These are phyloP conservation scores for Nomada ruficornis DNA, from an alignment of 2,888 invertebrate genomes.

Conservation along the genomic window DNA sequence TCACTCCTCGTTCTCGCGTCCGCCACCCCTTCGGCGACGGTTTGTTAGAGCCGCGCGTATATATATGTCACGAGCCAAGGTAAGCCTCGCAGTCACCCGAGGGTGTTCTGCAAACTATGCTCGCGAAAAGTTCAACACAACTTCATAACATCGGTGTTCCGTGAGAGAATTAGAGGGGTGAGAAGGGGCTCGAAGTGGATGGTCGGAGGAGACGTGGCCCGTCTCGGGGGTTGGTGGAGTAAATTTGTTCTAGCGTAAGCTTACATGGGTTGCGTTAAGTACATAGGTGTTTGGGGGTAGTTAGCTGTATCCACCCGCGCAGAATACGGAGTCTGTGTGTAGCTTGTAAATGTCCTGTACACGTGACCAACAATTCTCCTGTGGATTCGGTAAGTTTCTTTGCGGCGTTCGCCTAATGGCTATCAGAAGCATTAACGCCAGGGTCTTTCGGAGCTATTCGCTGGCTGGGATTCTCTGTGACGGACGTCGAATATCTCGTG, in stretches of 20 bases:
- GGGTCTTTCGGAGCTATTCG: slow-evolving; percentile 4
- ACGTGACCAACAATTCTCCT: slow-evolving; percentile 44
- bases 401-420: slow-evolving; percentile 5
- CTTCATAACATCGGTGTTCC: slow-evolving; percentile 82
- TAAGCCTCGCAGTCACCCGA: slow-evolving; percentile 78
- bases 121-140: slow-evolving; percentile 84
- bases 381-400: slow-evolving; percentile 50
- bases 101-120: slow-evolving; percentile 82
- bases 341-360: slow-evolving; percentile 64
- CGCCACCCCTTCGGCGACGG: slow-evolving; percentile 20
- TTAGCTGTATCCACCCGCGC: slow-evolving; percentile 76
- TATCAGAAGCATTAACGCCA: slow-evolving; percentile 19
- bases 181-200: slow-evolving; percentile 75
- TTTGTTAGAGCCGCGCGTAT: slow-evolving; percentile 61
- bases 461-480: not conserved
- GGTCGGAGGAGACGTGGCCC: slow-evolving; percentile 38
- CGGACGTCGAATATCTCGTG: not conserved
- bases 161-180: slow-evolving; percentile 71
- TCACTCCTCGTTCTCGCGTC: slow-evolving; percentile 22
- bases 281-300: slow-evolving; percentile 82
- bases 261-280: slow-evolving; percentile 84
- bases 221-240: slow-evolving; percentile 67
- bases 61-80: slow-evolving; percentile 77
- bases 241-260: slow-evolving; percentile 84
- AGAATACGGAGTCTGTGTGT: slow-evolving; percentile 55